Evolutionary conservation across 2,113 vertebrate species (phyloP).

Genomic region (Brienomyrus brachyistius): DNA sequence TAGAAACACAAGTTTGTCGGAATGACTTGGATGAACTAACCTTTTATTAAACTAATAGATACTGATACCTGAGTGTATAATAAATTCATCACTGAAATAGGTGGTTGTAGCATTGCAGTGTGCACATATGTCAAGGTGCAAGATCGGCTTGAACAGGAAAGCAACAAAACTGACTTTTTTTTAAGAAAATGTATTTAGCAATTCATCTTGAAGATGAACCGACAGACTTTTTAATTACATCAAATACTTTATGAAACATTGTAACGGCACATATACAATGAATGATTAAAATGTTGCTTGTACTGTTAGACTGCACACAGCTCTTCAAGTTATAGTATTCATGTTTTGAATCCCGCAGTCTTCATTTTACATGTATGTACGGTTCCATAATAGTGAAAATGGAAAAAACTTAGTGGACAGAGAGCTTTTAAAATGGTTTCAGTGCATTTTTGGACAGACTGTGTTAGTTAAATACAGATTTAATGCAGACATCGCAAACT

Average conservation of each 20-base stretch:
- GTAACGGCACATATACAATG: neutral
- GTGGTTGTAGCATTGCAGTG: neutral
- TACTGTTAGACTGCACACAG: neutral
- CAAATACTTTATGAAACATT: neutral
- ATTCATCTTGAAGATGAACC: slow-evolving; percentile 31
- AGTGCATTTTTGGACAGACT: neutral
- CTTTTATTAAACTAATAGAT: neutral
- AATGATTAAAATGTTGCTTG: neutral
- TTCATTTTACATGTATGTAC: neutral
- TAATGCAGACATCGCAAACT: neutral
- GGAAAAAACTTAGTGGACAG: neutral
- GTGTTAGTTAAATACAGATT: neutral
- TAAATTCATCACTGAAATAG: neutral
- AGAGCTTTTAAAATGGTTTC: slow-evolving; percentile 24
- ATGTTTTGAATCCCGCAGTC: neutral
- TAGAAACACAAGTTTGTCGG: neutral
- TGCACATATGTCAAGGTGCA: neutral
- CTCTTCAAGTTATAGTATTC: slow-evolving; percentile 4
- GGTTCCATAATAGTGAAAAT: neutral
- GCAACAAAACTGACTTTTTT: neutral
- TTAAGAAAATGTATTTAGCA: slow-evolving; percentile 37
- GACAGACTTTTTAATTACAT: slow-evolving; percentile 24
- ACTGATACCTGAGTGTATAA: neutral
- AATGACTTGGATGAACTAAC: neutral
- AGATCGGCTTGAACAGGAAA: neutral